Conservation (phyloP, 2,113 vertebrate species). For the Manacus vitellinus region DNA sequence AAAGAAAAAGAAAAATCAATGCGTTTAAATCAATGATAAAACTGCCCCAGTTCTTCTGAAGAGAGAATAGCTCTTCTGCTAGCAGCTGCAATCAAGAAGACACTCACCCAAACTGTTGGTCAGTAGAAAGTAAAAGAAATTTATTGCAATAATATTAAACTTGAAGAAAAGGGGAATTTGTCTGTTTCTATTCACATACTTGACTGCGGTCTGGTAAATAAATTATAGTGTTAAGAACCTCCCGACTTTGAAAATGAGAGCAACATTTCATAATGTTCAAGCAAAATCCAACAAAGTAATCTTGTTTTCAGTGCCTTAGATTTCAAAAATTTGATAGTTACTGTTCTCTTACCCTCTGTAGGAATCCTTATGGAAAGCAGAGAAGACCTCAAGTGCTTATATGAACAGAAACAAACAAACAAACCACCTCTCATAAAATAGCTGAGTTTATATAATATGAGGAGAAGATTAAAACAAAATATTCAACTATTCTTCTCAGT, state of each 20-base stretch:
- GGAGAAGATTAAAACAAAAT: not conserved
- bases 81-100: not conserved
- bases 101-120: not conserved
- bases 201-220: not conserved
- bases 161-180: not conserved
- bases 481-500: not conserved
- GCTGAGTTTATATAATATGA: accelerated
- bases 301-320: not conserved
- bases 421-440: not conserved
- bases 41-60: not conserved
- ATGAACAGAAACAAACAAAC: not conserved
- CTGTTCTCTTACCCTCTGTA: not conserved
- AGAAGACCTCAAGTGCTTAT: not conserved
- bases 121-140: not conserved
- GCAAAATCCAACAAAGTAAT: not conserved
- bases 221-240: not conserved
- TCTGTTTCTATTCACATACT: not conserved
- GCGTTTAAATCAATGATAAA: slow-evolving; percentile 23
- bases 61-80: not conserved
- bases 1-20: not conserved
- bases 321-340: not conserved
- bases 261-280: not conserved
- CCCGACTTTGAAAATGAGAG: not conserved
- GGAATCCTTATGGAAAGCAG: not conserved
- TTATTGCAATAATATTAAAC: not conserved